phyloP scores from a whole-genome alignment of 2,113 vertebrate species.

The Pandion haliaetus region DNA sequence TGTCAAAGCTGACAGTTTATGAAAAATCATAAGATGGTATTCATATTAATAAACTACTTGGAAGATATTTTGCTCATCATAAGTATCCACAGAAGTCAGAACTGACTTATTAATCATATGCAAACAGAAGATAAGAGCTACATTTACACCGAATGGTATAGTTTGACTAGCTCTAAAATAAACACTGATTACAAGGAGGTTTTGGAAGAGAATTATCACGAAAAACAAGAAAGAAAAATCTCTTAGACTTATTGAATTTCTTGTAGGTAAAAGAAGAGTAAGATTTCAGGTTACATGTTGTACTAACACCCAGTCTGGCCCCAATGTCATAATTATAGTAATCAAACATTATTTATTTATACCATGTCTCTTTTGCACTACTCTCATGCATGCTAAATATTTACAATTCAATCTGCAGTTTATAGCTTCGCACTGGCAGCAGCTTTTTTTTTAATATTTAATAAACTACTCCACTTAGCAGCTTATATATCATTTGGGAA shows the following conservation, averaged over 20 bases:
- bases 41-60: background rate
- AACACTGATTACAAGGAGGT: background rate
- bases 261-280: background rate
- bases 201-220: background rate
- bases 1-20: background rate
- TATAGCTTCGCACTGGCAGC: background rate
- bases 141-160: background rate
- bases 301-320: background rate
- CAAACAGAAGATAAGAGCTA: background rate
- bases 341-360: background rate
- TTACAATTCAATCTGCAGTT: background rate
- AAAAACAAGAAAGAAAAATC: background rate
- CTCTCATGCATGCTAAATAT: background rate
- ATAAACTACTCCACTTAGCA: background rate
- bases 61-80: background rate
- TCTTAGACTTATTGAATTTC: background rate
- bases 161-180: background rate
- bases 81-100: background rate
- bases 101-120: background rate
- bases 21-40: background rate
- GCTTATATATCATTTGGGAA: background rate
- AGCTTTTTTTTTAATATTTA: slow-evolving; percentile 34
- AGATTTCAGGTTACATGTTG: background rate
- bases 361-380: background rate
- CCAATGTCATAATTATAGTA: background rate